Percentiles rank a stretch among this genome's conserved stretches.
phyloP scores from a whole-genome alignment of 2,888 invertebrate species.

The Lamproptera curius region DNA sequence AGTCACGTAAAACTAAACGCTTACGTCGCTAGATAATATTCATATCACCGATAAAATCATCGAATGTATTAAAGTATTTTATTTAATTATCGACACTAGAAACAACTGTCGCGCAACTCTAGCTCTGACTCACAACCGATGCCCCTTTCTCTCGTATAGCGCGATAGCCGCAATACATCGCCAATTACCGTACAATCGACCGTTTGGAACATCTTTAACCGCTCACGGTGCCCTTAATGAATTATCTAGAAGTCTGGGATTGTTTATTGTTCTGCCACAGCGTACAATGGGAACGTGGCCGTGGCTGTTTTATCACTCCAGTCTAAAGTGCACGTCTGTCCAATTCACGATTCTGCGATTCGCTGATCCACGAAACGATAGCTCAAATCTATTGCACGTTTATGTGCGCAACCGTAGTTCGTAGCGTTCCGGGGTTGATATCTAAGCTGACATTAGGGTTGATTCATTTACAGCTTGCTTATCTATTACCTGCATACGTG shows the following conservation, averaged over 20 bases:
- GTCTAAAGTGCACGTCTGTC: conserved; percentile 30
- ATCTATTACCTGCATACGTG: not conserved
- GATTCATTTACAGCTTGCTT: not conserved
- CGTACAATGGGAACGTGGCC: conserved; percentile 25
- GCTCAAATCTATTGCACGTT: conserved; percentile 28
- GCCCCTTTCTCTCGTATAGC: conserved; percentile 9
- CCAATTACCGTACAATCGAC: conserved; percentile 8
- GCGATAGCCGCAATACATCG: not conserved
- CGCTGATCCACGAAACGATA: conserved; percentile 70
- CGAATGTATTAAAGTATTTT: too few relatives aligned
- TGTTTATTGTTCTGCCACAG: conserved; percentile 27
- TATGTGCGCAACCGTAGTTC: too few relatives aligned
- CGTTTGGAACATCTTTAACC: conserved; percentile 1
- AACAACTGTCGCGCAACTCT: too few relatives aligned
- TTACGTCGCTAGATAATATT: too few relatives aligned
- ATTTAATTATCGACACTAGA: not conserved
- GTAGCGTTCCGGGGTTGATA: not conserved
- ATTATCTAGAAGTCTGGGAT: conserved; percentile 17
- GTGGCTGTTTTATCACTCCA: conserved; percentile 32
- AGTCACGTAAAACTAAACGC: too few relatives aligned
- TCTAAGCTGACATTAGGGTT: not conserved
- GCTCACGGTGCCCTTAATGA: conserved; percentile 10
- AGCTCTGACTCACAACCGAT: conserved; percentile 13
- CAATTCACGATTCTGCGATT: conserved; percentile 40
- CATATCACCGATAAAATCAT: too few relatives aligned